Conservation (phyloP, 2,797 vertebrate species). For the Lepidocolaptes lacrymiger region DNA sequence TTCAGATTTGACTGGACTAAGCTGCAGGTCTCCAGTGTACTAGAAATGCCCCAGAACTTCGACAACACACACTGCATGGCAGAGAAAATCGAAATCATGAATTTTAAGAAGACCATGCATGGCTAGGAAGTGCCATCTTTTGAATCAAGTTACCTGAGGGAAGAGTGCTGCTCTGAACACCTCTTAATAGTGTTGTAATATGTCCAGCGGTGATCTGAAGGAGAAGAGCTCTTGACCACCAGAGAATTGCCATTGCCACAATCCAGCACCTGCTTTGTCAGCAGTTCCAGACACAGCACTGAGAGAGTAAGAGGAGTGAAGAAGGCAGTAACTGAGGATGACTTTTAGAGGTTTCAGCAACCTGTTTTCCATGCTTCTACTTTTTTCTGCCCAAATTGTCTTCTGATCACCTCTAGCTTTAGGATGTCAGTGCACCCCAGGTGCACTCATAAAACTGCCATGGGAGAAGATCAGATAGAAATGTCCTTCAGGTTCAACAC, state of each 20-base stretch:
- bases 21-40: background rate
- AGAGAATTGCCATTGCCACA: background rate
- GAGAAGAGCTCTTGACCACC: background rate
- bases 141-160: background rate
- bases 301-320: background rate
- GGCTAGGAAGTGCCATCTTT: background rate
- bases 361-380: background rate
- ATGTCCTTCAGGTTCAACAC: background rate
- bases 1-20: background rate
- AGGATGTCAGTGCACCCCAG: background rate
- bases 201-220: background rate
- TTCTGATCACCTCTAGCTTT: background rate
- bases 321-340: background rate
- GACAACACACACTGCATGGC: background rate
- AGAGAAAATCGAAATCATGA: background rate
- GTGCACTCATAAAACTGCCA: background rate
- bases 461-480: background rate
- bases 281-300: background rate
- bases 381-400: background rate
- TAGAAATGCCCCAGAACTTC: background rate
- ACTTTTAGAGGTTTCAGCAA: background rate
- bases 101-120: background rate
- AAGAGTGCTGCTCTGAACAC: background rate
- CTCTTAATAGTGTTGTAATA: background rate
- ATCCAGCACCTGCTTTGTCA: background rate